Conservation (phyloP, 1,140 invertebrate genomes). For the Scaptomyza hsui region DNA sequence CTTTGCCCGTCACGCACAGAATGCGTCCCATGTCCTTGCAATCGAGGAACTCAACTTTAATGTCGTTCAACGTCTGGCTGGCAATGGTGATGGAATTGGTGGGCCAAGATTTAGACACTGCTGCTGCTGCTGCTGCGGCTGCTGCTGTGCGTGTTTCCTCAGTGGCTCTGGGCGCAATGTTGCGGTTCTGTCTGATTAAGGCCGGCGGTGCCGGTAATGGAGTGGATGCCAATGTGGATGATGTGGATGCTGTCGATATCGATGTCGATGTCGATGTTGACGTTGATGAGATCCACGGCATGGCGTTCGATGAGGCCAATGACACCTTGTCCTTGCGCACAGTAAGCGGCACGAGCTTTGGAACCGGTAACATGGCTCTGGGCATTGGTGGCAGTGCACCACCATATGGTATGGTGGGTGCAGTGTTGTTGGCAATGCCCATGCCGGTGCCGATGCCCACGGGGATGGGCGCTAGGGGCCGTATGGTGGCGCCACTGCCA, state of each 20-base stretch:
- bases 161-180: not conserved
- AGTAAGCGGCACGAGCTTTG: not conserved
- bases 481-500: not conserved
- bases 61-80: not conserved
- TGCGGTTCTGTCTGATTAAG: not conserved
- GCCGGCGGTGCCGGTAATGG: not conserved
- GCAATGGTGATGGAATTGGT: not conserved
- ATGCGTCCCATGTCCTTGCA: constrained; percentile 15
- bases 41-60: constrained; percentile 22
- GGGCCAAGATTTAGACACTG: too few species aligned
- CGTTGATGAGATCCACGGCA: not conserved
- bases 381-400: too few species aligned
- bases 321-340: constrained; percentile 5
- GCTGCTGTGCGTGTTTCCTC: not conserved
- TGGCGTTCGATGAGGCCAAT: too few species aligned
- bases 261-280: not conserved
- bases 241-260: not conserved
- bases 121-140: too few species aligned
- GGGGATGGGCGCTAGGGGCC: too few species aligned
- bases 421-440: too few species aligned
- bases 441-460: too few species aligned
- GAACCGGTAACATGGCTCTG: not conserved
- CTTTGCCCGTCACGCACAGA: constrained; percentile 27
- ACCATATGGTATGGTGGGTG: too few species aligned
- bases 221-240: not conserved